phyloP scores from a whole-genome alignment of 53 echinoderm and acorn worm genomes.

The Patiria pectinifera region DNA sequence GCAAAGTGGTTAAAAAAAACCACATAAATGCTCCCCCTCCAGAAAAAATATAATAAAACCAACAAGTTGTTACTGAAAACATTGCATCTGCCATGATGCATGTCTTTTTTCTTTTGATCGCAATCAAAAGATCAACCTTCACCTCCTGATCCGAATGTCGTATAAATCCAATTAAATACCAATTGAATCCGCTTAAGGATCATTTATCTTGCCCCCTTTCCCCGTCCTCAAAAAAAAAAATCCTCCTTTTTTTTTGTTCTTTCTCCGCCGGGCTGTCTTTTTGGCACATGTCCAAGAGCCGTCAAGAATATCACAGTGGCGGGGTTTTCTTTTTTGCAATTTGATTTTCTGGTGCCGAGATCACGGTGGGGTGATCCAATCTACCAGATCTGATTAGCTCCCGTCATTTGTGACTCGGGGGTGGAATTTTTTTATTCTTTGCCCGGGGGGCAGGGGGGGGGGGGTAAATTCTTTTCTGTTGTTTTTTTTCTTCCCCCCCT shows the following conservation, averaged over 20 bases:
- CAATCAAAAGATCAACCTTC: neutral
- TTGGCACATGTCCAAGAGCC: constrained; percentile 32
- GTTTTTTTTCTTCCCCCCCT: neutral
- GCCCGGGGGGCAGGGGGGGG: neutral
- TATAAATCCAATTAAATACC: neutral
- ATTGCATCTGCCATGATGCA: neutral
- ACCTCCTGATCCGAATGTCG: neutral
- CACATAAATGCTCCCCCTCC: neutral
- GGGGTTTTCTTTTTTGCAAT: constrained; percentile 18
- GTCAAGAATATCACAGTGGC: neutral
- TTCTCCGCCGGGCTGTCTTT: neutral
- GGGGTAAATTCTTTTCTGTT: neutral
- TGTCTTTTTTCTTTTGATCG: neutral
- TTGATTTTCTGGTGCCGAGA: constrained; percentile 42
- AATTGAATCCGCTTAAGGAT: neutral
- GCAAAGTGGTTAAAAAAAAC: neutral
- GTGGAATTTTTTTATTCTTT: neutral
- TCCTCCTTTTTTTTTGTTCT: neutral
- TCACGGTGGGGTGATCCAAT: constrained; percentile 38
- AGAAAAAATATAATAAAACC: neutral
- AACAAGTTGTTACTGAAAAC: neutral
- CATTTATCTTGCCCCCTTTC: neutral
- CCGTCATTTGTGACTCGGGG: constrained; percentile 14
- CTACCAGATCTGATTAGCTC: constrained; percentile 25
- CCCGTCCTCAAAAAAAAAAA: neutral